Base-by-base conservation (phyloP, 2,888 invertebrate species). In the Chamaedrilus cognettii region DNA sequence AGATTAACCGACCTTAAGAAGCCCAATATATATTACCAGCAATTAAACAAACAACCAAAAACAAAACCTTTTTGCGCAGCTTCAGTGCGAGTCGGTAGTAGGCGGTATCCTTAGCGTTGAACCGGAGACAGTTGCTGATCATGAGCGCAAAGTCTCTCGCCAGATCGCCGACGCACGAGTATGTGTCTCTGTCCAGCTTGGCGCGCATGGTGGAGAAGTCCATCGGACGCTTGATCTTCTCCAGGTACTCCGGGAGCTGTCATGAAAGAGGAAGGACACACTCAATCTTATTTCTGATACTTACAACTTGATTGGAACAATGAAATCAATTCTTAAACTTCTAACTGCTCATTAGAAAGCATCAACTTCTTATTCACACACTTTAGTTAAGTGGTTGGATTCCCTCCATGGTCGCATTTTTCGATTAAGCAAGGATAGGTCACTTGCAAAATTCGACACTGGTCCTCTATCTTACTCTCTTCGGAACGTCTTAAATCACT, bases 41-140 rank as follows among this genome's bases (percentile, higher is more conserved):
- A 11, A 42, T 7, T 42, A 42, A 11, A 42, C 19, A 11, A 11
- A 7, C 7, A 42, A 42, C 42, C 19, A 19, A 11, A 11, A 11
- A 11, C 7, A 7, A 4, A 30, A 84, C 85, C 79, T 84, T 93
- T 75, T 96, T 96, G 50, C 93, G 88, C 90, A 97, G 91, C 79
- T 91, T 91, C 1, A 92, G 86, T 0, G 92, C 96, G 1, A 94
- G 91, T 65, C 92, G 89, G 83, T 96, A 96, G 84, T 94, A 97
- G 67, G 96, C 91, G 0, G 96, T 96, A 77, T 96, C 96, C 80
- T 93, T 93, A 73, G 92, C 91, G 83, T 99, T 99, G 83, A 98
- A 99, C 0, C 91, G 91, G 77, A 95, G 87, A 80, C 98, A 99
- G 84, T 99, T 99, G 73, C 90, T 89, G 67, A 97, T 92, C 92